Evolutionary conservation across 2,888 invertebrate genomes (phyloP), one percentile per base, ranked within the genome.

Genomic region (Frankliniella fusca): DNA sequence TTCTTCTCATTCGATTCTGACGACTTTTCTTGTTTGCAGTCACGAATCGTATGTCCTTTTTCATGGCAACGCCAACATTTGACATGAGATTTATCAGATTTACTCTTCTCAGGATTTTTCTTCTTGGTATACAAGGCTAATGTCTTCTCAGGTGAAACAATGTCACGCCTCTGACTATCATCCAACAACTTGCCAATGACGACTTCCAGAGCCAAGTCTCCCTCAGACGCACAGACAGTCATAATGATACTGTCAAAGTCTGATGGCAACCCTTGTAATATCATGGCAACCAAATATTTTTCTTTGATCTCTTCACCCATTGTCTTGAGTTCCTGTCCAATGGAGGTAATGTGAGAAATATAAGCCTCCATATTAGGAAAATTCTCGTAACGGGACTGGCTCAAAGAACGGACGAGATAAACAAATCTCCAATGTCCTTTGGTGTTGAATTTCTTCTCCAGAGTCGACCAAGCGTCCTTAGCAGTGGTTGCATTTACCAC

Each of bases 361-460:
- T 65, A 50, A 15, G 50, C 9, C n/a, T 8, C 65, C 65, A 65
- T 18, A 20, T 20, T 20, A 12, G 18, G n/a, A 65, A 65, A 65
- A 65, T 65, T n/a, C 9, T 65, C 65, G 7, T n/a, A 65, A 18
- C n/a, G 18, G 1, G 65, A 18, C n/a, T 65, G 65, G n/a, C 65
- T 20, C n/a, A 65, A 12, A n/a, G 18, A 9, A 2, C 65, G 65
- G 9, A 65, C n/a, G n/a, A 65, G 65, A 3, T n/a, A n/a, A 9
- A 65, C 65, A n/a, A n/a, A 65, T n/a, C 65, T 65, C 8, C 65
- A 65, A n/a, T 65, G 65, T 10, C 65, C 65, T n/a, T 65, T 65
- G n/a, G 65, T n/a, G n/a, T 65, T 65, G 65, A 65, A 65, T 12
- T 65, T 65, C n/a, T 65, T n/a, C 2, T 65, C n/a, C 5, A 65